Conservation (phyloP, 2,797 vertebrate species). For the Rhabdomys pumilio region DNA sequence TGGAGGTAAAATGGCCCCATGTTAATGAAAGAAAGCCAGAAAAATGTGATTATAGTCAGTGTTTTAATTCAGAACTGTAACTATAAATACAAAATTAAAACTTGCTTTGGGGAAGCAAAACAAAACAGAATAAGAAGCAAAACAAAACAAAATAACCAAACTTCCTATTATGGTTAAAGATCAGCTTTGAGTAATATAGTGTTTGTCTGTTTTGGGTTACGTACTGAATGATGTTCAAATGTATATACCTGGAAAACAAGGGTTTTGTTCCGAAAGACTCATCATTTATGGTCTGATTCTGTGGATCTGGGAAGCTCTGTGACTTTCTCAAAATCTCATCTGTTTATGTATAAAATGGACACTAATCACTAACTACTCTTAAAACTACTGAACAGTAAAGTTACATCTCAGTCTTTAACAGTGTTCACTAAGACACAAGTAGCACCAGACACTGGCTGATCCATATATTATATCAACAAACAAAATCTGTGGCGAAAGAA, state of each 20-base stretch:
- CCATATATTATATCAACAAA: conserved; percentile 7
- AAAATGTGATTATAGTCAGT: conserved; percentile 16
- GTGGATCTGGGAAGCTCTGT: neutral
- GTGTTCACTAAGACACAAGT: neutral
- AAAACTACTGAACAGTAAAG: neutral
- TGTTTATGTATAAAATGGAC: neutral
- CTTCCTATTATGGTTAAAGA: neutral
- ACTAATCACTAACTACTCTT: neutral
- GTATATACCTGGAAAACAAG: neutral
- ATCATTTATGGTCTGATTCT: neutral
- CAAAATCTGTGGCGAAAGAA: neutral
- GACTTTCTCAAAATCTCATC: conserved; percentile 17
- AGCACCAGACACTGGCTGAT: neutral
- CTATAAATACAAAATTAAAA: conserved; percentile 16
- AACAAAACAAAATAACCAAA: neutral
- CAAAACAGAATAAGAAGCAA: neutral
- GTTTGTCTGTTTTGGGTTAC: neutral
- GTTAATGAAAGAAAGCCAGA: conserved; percentile 15
- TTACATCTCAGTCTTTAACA: neutral
- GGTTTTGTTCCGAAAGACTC: neutral
- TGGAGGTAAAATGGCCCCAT: conserved; percentile 60
- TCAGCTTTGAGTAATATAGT: neutral
- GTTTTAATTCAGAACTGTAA: conserved; percentile 40
- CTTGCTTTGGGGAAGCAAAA: neutral
- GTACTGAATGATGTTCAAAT: neutral